Evolutionary conservation across 2,113 vertebrate genomes (phyloP), one percentile per base, ranked within the genome.

Genomic region (Diadophis punctatus): DNA sequence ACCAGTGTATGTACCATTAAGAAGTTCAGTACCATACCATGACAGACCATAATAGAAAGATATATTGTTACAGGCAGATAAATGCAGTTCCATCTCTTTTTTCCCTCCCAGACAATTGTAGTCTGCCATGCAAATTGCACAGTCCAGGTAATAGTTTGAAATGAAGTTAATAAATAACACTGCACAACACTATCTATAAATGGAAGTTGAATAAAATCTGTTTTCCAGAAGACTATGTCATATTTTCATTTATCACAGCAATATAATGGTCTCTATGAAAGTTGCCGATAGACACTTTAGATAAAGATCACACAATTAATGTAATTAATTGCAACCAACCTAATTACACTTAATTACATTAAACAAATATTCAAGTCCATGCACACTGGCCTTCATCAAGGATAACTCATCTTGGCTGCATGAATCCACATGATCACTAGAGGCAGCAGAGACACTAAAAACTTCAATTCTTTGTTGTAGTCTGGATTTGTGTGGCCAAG

Each of bases 1-100:
- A 92, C 90, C 39, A 80, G 95, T 92, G 88, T 58, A 94, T 94
- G 95, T 93, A 95, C 92, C 93, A 0, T 80, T 93, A 68, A 92
- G 94, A 89, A 93, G 87, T 16, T 2, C 74, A n/a, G n/a, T 18
- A 90, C 52, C 88, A 74, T 20, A 49, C 88, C 55, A 16, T 60
- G 43, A 49, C 49, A 88, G 53, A 25, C 87, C 27, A 22, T 88
- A 90, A 92, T 91, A 90, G 56, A 74, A 93, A 53, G 18, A 74
- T 92, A 1, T 0, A 46, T 0, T 34, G 92, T 92, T 93, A 90
- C 39, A 92, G 93, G 90, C 90, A 91, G 90, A 92, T 48, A 58
- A 51, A 90, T n/a, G 94, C 95, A 94, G 88, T 46, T 90, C 92
- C 0, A 0, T 90, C 43, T 55, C 51, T 46, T 9, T 34, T n/a